Percentiles rank a stretch among this genome's conserved stretches.
Conservation (phyloP, 2,113 vertebrate species). For the Datnioides undecimradiatus region DNA sequence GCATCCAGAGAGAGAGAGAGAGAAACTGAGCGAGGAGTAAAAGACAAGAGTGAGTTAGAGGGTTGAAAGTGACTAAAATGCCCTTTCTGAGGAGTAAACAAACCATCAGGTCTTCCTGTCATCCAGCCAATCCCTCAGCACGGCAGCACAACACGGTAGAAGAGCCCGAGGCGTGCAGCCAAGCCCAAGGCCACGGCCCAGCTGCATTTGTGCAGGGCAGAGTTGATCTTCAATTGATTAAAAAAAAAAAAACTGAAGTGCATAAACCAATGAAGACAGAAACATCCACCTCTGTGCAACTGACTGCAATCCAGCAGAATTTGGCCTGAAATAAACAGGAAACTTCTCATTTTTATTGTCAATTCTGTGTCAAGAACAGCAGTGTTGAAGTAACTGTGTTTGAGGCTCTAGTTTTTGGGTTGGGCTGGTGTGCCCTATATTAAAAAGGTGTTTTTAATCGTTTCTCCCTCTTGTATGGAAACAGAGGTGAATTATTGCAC, state of each 20-base stretch:
- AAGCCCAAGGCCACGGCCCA: not conserved
- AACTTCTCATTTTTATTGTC: not conserved
- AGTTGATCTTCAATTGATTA: not conserved
- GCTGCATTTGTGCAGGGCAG: not conserved
- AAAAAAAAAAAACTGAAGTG: not conserved
- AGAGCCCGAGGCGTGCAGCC: not conserved
- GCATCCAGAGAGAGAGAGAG: constrained; percentile 26
- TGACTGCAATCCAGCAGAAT: not conserved
- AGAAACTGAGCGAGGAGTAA: constrained; percentile 3
- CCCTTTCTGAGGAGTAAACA: constrained; percentile 56
- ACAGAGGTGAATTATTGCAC: not conserved
- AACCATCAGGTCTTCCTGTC: constrained; percentile 23
- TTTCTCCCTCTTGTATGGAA: not conserved
- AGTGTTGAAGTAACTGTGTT: not conserved
- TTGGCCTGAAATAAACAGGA: not conserved
- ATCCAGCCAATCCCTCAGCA: constrained; percentile 24
- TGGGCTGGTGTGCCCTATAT: not conserved
- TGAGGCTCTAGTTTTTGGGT: not conserved
- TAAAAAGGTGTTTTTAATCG: not conserved
- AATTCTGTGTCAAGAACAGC: not conserved
- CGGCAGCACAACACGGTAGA: constrained; percentile 1
- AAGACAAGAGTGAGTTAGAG: constrained; percentile 21
- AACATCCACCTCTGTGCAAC: not conserved
- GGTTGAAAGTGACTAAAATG: constrained; percentile 39
- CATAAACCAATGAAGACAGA: not conserved